Evolutionary conservation across 2,888 invertebrate species (phyloP).

Genomic region (Drosophila algonquin): DNA sequence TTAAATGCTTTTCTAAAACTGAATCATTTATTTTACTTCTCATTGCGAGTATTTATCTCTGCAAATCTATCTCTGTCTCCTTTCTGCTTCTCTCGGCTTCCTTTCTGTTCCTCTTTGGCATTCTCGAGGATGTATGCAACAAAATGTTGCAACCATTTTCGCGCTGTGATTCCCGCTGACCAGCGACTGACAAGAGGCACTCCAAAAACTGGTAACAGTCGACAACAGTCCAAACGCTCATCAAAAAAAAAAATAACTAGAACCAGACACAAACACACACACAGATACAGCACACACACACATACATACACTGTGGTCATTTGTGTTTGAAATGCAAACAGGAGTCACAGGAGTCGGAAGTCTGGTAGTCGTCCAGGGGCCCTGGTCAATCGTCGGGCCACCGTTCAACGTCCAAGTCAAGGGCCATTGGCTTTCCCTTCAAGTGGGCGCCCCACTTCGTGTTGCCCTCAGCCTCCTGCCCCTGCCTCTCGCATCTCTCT

Average conservation of each 20-base stretch:
- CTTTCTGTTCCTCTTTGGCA: conserved; percentile 2
- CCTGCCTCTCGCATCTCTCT: not conserved
- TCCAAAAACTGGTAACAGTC: conserved; percentile 67
- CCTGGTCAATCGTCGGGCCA: conserved; percentile 41
- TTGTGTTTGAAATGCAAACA: conserved; percentile 19
- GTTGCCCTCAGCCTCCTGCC: conserved; percentile 13
- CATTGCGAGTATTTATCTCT: not conserved
- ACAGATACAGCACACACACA: conserved; percentile 24
- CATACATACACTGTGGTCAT: conserved; percentile 24
- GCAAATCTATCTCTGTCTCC: not conserved
- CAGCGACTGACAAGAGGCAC: conserved; percentile 51
- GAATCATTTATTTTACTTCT: no score
- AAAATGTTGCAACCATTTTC: conserved; percentile 4
- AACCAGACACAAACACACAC: conserved; percentile 54
- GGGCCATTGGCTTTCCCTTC: conserved; percentile 61
- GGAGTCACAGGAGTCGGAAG: conserved; percentile 8
- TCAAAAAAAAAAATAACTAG: conserved; percentile 37
- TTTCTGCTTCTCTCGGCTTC: conserved; percentile 7
- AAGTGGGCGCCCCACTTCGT: conserved; percentile 46
- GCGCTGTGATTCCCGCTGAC: not conserved
- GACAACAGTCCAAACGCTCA: conserved; percentile 37
- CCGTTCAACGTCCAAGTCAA: conserved; percentile 59
- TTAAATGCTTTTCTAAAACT: no score
- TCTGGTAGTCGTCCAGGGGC: not conserved
- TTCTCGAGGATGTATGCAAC: conserved; percentile 22